phyloP scores from a whole-genome alignment of 1,140 invertebrate species.

The Drosophila neocordata region DNA sequence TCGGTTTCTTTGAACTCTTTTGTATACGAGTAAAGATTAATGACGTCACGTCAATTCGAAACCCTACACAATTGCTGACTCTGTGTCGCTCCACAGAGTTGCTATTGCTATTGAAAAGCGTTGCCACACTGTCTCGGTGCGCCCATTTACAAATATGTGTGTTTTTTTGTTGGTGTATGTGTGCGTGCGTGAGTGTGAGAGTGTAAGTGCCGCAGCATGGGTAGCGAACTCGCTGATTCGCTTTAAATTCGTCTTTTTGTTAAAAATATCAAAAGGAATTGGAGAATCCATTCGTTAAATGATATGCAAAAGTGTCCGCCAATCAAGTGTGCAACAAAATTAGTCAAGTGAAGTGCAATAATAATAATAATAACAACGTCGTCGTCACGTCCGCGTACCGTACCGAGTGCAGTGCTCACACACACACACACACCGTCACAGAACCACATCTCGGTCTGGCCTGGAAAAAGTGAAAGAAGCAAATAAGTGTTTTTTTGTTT shows the following conservation, averaged over 20 bases:
- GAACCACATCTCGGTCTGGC: slow-evolving; percentile 50
- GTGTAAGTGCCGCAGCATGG: slow-evolving; percentile 71
- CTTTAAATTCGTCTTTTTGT: slow-evolving; percentile 62
- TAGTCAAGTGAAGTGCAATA: slow-evolving; percentile 58
- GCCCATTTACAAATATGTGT: slow-evolving; percentile 46
- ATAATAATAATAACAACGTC: slow-evolving; percentile 35
- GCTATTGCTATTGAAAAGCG: slow-evolving; percentile 23
- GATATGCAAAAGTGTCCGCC: slow-evolving; percentile 14
- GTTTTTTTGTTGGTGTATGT: slow-evolving; percentile 16
- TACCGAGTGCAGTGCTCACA: slow-evolving; percentile 32
- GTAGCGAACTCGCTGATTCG: slow-evolving; percentile 72
- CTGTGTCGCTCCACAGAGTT: slow-evolving; percentile 37
- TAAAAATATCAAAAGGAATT: slow-evolving; percentile 41
- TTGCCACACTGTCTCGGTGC: slow-evolving; percentile 30
- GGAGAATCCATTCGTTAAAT: slow-evolving; percentile 22
- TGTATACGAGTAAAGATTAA: neutral
- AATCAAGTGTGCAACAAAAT: slow-evolving; percentile 16
- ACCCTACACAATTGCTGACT: neutral
- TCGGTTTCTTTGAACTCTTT: too few species aligned
- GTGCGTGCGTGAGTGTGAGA: slow-evolving; percentile 37
- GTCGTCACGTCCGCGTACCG: slow-evolving; percentile 36
- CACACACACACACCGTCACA: slow-evolving; percentile 21
- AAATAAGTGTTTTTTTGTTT: slow-evolving; percentile 56
- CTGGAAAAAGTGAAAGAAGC: slow-evolving; percentile 79
- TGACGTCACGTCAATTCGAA: neutral